Evolutionary conservation across 2,888 invertebrate species (phyloP).

Genomic region (Apamea anceps): DNA sequence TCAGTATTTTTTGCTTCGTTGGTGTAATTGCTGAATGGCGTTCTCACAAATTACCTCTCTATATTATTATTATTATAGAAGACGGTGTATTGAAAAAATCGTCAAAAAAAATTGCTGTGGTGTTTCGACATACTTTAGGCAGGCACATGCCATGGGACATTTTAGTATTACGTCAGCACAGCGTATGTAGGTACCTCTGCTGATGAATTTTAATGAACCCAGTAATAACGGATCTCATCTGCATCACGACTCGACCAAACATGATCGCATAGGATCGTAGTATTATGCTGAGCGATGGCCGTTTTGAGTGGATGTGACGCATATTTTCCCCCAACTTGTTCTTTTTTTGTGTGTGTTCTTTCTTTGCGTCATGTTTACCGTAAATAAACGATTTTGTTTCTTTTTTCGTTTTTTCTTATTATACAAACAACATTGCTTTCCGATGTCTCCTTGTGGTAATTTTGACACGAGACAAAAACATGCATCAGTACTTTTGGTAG

Average conservation of each 20-base stretch:
- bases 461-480: neutral
- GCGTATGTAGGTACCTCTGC: neutral
- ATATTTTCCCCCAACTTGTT: too few species aligned
- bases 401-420: too few species aligned
- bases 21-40: too few species aligned
- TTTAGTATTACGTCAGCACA: neutral
- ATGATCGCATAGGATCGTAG: too few species aligned
- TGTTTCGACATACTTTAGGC: neutral
- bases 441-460: neutral
- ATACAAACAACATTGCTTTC: neutral
- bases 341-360: too few species aligned
- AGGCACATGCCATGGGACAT: neutral
- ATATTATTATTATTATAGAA: neutral
- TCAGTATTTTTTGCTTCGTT: too few species aligned
- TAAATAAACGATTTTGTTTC: too few species aligned
- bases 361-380: too few species aligned
- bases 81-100: neutral
- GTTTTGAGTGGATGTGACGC: too few species aligned
- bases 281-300: too few species aligned
- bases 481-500: neutral
- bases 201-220: constrained; percentile 21
- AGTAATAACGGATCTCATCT: neutral
- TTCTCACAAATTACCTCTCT: too few species aligned
- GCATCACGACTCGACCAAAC: neutral
- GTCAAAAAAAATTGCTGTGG: neutral